Conservation (phyloP, 2,888 invertebrate genomes). For the Adelphocoris suturalis region DNA sequence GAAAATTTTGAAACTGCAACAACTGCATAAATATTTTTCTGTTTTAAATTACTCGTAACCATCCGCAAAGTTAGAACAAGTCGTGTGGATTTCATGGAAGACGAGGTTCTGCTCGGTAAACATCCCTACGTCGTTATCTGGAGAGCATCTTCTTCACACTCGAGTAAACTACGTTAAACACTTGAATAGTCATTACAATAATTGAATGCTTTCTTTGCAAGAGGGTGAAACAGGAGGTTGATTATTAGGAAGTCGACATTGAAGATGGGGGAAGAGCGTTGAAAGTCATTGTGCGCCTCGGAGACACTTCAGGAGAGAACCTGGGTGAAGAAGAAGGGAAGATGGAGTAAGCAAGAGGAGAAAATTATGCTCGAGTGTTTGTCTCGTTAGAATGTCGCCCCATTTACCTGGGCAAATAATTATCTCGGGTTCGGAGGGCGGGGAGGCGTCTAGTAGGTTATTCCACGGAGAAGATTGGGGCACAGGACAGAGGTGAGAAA, state of each 20-base stretch:
- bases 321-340: neutral
- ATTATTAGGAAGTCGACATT: constrained; percentile 6
- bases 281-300: constrained; percentile 38
- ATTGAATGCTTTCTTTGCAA: neutral
- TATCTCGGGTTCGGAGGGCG: constrained; percentile 22
- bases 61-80: too few species aligned
- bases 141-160: neutral
- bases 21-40: too few species aligned
- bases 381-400: constrained; percentile 69
- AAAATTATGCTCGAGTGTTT: constrained; percentile 68
- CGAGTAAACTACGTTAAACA: constrained; percentile 6
- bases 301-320: neutral
- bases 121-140: neutral
- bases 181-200: constrained; percentile 30
- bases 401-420: constrained; percentile 70
- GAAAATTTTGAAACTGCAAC: too few species aligned
- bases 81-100: too few species aligned
- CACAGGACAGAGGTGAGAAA: neutral
- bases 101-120: neutral
- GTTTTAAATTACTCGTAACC: too few species aligned
- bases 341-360: constrained; percentile 42
- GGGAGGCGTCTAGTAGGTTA: neutral
- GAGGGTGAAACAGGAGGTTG: constrained; percentile 20
- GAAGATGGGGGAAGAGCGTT: neutral
- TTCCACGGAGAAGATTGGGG: constrained; percentile 16